Base-by-base conservation (phyloP, 1,140 invertebrate species). In the Pachyrhynchus sulphureomaculatus region DNA sequence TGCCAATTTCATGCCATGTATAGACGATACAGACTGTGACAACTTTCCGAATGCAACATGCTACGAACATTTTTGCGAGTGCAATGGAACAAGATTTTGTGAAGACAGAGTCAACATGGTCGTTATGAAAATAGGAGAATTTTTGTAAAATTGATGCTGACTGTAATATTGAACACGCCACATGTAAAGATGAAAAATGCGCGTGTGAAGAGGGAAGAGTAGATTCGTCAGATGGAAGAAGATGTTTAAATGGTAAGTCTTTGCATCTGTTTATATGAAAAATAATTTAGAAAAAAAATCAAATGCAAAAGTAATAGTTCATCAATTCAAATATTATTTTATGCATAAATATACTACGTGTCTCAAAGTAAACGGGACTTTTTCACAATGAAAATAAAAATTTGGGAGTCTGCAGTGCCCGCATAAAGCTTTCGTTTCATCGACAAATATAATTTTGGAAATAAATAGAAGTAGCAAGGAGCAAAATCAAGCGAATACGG, bases 141-240 rank as follows among this genome's bases (percentile, higher is more conserved):
- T 10, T n/a, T n/a, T 49, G 47, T 34, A 49, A 20, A 9, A 34
- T 10, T 2, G 15, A 8, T 10, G 17, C 17, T 8, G 47, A 49
- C 15, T 49, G 47, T 18, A 49, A 49, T 12, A 49, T 49, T 26
- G 47, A 49, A 49, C 26, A 34, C 17, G 33, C 47, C n/a, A 8
- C 34, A 29, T 49, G 47, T 29, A 29, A 33, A 9, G 32, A 49
- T 6, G 15, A 18, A 3, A 33, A 18, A 26, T 49, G 47, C 15
- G 18, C 10, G 2, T 49, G 47, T 10, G 17, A 33, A 2, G 17
- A 49, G 32, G 47, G 47, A 33, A 33, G 26, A 33, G 47, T 49
- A 4, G 47, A 3, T 9, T 9, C 23, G 9, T 5, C n/a, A 12
- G 32, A 49, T 49, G 12, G 13, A 20, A 33, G 47, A 34, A 49